These are phyloP conservation scores for Aproaerema taeniolella DNA, from an alignment of 2,888 invertebrate species.

Conservation along the genomic window DNA sequence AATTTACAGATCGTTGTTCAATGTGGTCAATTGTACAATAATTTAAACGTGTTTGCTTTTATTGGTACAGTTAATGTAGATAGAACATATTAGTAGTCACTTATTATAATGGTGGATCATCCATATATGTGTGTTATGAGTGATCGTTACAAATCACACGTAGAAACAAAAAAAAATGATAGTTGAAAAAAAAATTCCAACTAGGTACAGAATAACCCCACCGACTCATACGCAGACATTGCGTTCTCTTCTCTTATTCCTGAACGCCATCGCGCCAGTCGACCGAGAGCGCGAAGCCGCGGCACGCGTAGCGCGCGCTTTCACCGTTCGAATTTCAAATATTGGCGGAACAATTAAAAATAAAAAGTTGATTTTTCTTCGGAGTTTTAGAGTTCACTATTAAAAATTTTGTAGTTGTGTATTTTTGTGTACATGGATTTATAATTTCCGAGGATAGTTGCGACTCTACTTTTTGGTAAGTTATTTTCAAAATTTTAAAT, in stretches of 20 bases:
- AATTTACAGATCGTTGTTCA: too few relatives aligned
- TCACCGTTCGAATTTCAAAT: conserved; percentile 18
- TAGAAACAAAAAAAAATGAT: too few relatives aligned
- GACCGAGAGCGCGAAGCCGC: conserved; percentile 32
- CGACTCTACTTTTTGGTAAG: conserved; percentile 7
- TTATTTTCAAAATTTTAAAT: background rate
- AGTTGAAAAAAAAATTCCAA: too few relatives aligned
- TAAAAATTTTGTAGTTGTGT: conserved; percentile 12
- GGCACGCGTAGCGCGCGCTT: conserved; percentile 32
- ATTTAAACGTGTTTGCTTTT: too few relatives aligned
- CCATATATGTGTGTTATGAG: too few relatives aligned
- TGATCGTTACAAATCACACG: background rate
- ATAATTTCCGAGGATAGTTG: conserved; percentile 4
- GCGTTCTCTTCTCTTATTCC: conserved; percentile 26
- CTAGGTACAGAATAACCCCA: conserved; percentile 19
- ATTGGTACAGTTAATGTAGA: too few relatives aligned
- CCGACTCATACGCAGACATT: conserved; percentile 21
- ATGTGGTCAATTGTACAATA: too few relatives aligned
- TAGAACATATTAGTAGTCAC: too few relatives aligned
- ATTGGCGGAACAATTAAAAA: conserved; percentile 21
- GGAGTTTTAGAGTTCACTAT: conserved; percentile 10
- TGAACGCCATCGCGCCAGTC: conserved; percentile 21
- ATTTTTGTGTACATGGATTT: conserved; percentile 10
- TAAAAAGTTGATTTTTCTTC: conserved; percentile 12
- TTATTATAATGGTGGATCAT: too few relatives aligned